Evolutionary conservation across 30 jellyfish, hydroid and myxozoan genomes (phyloP).

Genomic region (Calvadosia cruxmelitensis): DNA sequence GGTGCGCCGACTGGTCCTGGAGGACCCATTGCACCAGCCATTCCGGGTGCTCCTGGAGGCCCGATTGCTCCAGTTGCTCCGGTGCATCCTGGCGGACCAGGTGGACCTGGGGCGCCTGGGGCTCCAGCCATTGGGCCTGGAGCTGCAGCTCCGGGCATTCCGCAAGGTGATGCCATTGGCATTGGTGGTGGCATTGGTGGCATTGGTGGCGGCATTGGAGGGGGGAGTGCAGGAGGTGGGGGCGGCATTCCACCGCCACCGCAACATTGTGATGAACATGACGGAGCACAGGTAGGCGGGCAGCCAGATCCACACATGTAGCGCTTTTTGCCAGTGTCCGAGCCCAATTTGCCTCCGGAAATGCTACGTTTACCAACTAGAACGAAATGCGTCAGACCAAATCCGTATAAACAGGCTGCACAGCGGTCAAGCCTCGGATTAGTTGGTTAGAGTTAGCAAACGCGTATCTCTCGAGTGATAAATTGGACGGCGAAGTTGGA

Average conservation of each 20-base stretch:
- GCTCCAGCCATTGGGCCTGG: conserved; percentile 53
- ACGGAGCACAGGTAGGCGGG: conserved; percentile 71
- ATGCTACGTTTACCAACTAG: conserved; percentile 46
- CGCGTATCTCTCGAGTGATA: no score
- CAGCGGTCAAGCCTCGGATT: no score
- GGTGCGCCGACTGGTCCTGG: conserved; percentile 7
- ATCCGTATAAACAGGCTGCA: no score
- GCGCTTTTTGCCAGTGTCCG: conserved; percentile 84
- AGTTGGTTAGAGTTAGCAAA: no score
- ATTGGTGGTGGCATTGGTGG: conserved; percentile 14
- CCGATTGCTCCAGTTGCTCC: neutral
- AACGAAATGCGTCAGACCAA: neutral
- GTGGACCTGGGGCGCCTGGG: conserved; percentile 18
- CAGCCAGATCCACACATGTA: conserved; percentile 88
- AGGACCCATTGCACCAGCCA: neutral
- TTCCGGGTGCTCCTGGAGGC: neutral
- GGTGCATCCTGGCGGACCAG: neutral
- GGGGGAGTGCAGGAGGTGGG: conserved; percentile 20
- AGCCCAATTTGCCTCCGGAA: conserved; percentile 61
- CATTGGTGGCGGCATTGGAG: conserved; percentile 54
- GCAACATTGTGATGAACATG: conserved; percentile 57
- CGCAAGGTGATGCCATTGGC: neutral
- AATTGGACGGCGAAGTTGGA: no score
- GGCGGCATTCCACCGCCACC: conserved; percentile 11
- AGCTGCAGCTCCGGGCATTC: neutral